phyloP scores from a whole-genome alignment of 2,888 invertebrate species.

The Pinctada fucata region DNA sequence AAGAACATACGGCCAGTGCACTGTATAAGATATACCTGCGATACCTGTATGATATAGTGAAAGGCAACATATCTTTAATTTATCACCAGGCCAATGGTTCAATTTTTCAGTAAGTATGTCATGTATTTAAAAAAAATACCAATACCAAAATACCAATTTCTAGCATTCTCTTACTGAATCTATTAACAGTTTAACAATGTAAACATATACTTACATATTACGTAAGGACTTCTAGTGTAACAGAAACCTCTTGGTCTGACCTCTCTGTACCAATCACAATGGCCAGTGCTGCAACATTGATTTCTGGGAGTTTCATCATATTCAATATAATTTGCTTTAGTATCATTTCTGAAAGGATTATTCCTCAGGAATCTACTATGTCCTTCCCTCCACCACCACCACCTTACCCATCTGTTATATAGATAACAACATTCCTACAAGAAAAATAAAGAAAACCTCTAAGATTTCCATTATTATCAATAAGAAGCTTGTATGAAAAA shows the following conservation, averaged over 20 bases:
- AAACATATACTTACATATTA: not conserved
- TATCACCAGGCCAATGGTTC: too few relatives aligned
- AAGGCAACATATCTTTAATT: too few relatives aligned
- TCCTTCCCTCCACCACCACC: not conserved
- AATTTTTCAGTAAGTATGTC: too few relatives aligned
- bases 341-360: not conserved
- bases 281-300: not conserved
- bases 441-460: not conserved
- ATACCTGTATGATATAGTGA: too few relatives aligned
- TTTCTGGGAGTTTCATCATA: not conserved
- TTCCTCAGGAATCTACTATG: not conserved
- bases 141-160: too few relatives aligned
- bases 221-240: not conserved
- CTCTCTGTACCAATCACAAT: constrained; percentile 19
- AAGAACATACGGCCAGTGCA: too few relatives aligned
- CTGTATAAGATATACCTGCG: too few relatives aligned
- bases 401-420: not conserved
- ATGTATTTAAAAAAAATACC: too few relatives aligned
- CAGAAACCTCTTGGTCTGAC: constrained; percentile 20
- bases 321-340: not conserved
- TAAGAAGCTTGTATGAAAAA: too few relatives aligned
- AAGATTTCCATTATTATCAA: too few relatives aligned
- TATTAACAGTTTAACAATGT: too few relatives aligned
- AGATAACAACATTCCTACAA: not conserved
- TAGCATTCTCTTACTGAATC: too few relatives aligned